These are phyloP conservation scores for Drosophila melanosoma DNA, from an alignment of 2,888 invertebrate genomes.

Conservation along the genomic window DNA sequence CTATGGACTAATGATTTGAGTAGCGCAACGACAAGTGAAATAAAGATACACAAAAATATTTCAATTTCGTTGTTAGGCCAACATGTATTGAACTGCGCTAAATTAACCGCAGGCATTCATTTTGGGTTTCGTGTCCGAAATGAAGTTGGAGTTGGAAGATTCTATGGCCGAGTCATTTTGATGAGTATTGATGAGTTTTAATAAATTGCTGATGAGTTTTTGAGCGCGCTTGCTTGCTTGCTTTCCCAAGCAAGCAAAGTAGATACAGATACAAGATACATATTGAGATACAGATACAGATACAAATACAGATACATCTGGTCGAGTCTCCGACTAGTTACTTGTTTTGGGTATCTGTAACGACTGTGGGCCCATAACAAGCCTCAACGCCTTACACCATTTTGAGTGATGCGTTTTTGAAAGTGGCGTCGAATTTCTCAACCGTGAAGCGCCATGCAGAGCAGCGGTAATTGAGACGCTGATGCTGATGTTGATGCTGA, in stretches of 20 bases:
- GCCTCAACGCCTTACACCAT: conserved; percentile 71
- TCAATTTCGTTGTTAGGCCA: conserved; percentile 66
- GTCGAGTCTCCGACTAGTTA: conserved; percentile 15
- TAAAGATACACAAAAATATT: conserved; percentile 68
- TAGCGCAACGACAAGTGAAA: conserved; percentile 44
- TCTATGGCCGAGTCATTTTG: conserved; percentile 65
- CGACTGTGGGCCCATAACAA: conserved; percentile 62
- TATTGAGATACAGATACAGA: conserved; percentile 20
- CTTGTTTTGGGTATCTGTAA: conserved; percentile 56
- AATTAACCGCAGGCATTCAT: conserved; percentile 78
- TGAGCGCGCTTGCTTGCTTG: conserved; percentile 52
- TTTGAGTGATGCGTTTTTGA: conserved; percentile 79
- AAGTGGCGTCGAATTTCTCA: conserved; percentile 81
- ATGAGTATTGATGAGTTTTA: conserved; percentile 82
- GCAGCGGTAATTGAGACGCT: conserved; percentile 76
- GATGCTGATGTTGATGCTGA: conserved; percentile 59
- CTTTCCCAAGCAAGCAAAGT: conserved; percentile 52
- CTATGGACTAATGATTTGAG: neutral
- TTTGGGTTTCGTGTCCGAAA: conserved; percentile 47
- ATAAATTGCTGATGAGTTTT: conserved; percentile 81
- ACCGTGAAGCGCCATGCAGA: conserved; percentile 80
- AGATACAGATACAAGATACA: conserved; percentile 2
- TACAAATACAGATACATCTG: conserved; percentile 38
- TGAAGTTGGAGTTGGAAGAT: conserved; percentile 33
- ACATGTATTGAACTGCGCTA: conserved; percentile 66